Evolutionary conservation across 2,113 vertebrate genomes (phyloP), one percentile per base, ranked within the genome.

Genomic region (Psettodes erumei): DNA sequence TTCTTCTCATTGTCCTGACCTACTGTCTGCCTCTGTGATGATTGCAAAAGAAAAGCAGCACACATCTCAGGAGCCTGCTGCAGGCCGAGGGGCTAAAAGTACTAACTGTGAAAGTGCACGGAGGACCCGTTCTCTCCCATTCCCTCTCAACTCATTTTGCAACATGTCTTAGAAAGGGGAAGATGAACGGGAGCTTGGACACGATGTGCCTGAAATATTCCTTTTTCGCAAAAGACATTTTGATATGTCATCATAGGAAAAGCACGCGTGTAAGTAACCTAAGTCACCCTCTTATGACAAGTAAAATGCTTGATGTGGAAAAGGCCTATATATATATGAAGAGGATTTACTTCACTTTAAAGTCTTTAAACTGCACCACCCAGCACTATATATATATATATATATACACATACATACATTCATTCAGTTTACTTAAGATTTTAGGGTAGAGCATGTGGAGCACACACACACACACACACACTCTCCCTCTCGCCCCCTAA

Each of bases 381-480:
- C 6, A 27, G n/a, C n/a, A n/a, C n/a, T n/a, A n/a, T n/a, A n/a
- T n/a, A n/a, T n/a, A n/a, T n/a, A n/a, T n/a, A n/a, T n/a, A n/a
- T n/a, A n/a, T n/a, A n/a, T n/a, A n/a, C n/a, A n/a, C n/a, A n/a
- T n/a, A n/a, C n/a, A n/a, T n/a, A n/a, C n/a, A n/a, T n/a, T 50
- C 12, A 47, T 27, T 54, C 10, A 1, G 53, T 59, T 43, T 47
- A 37, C 13, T 18, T 71, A 10, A 72, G 33, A n/a, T 66, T 62
- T 63, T 77, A 35, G 35, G 32, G 10, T 25, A 54, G 38, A 86
- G 64, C 77, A 82, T 61, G 72, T 76, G 77, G 70, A 48, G 59
- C 63, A 55, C 74, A 64, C 18, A 77, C 62, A 40, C 71, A 58
- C 45, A 42, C 54, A 32, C 35, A 2, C 15, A 12, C 40, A 15